Conservation (phyloP, 2,888 invertebrate genomes). For the Allygus modestus region DNA sequence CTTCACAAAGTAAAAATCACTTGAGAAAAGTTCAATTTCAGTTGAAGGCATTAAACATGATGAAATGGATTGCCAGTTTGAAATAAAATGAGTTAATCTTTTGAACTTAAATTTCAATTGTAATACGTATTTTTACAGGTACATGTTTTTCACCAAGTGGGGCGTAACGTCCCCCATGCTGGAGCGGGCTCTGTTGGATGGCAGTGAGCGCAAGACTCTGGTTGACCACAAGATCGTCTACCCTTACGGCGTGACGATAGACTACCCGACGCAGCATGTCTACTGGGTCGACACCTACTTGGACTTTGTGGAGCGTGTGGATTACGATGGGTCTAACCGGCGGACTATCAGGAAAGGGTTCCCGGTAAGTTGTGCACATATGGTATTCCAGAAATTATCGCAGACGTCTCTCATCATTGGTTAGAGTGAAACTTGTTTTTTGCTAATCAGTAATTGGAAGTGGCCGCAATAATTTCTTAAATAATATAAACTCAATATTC, state of each 20-base stretch:
- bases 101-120: no score
- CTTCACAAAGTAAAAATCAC: no score
- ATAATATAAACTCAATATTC: no score
- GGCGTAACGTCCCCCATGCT: slow-evolving; percentile 81
- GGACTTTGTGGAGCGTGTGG: slow-evolving; percentile 86
- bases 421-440: slow-evolving; percentile 8
- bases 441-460: no score
- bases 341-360: slow-evolving; percentile 79
- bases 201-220: slow-evolving; percentile 78
- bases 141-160: slow-evolving; percentile 89
- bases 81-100: no score
- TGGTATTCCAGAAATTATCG: no score
- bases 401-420: slow-evolving; percentile 51
- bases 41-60: no score
- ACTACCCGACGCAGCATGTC: slow-evolving; percentile 83
- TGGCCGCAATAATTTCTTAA: no score
- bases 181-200: slow-evolving; percentile 82
- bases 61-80: no score
- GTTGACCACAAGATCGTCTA: slow-evolving; percentile 85
- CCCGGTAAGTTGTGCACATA: slow-evolving; percentile 73
- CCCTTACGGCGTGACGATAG: slow-evolving; percentile 85
- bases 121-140: no score
- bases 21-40: no score
- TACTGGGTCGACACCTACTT: slow-evolving; percentile 91
- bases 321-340: slow-evolving; percentile 85